Conservation (phyloP, 2,113 vertebrate species). For the Sphyrna mokarran region DNA sequence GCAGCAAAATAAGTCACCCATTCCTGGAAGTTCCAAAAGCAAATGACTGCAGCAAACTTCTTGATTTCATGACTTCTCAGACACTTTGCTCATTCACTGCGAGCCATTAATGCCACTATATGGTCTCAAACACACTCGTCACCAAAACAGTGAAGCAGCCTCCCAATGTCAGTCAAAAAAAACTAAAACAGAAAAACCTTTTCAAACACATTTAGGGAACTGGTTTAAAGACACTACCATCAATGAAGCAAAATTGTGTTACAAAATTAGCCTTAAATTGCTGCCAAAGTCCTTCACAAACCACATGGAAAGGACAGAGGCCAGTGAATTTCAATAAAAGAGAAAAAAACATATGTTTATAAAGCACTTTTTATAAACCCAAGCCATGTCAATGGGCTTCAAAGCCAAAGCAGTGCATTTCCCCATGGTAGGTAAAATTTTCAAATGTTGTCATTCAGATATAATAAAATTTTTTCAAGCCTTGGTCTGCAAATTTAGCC, state of each 20-base stretch:
- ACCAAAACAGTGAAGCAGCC: background rate
- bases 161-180: background rate
- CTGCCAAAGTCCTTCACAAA: background rate
- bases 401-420: background rate
- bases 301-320: background rate
- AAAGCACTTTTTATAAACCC: background rate
- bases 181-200: background rate
- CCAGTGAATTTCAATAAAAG: background rate
- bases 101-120: background rate
- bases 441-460: background rate
- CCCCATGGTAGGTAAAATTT: background rate
- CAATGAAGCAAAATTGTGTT: background rate
- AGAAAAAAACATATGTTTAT: background rate
- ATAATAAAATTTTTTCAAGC: background rate
- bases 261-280: background rate
- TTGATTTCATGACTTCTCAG: fast-evolving
- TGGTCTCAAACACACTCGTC: background rate
- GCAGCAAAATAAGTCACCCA: background rate
- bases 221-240: background rate
- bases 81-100: background rate
- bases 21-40: slow-evolving; percentile 20
- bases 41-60: background rate
- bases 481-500: too few relatives aligned
- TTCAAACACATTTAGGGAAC: slow-evolving; percentile 34
- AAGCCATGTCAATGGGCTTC: background rate